Evolutionary conservation across 1,140 invertebrate genomes (phyloP).

Genomic region (Agrypnia vestita): DNA sequence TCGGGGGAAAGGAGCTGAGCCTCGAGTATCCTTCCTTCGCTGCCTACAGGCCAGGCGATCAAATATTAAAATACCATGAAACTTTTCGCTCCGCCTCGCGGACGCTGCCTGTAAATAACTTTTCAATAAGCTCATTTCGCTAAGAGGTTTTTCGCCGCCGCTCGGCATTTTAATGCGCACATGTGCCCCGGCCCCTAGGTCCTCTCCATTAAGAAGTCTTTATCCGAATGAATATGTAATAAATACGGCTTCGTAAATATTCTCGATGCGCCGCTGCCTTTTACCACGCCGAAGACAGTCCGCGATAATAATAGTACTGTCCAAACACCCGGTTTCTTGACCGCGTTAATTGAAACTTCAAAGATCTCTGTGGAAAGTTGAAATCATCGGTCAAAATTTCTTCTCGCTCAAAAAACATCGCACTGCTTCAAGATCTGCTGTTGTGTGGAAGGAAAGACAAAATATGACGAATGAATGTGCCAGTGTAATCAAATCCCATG

Average conservation of each 20-base stretch:
- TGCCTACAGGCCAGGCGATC: constrained; percentile 49
- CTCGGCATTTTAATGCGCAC: constrained; percentile 60
- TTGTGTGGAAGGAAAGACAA: too few relatives aligned
- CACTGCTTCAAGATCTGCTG: too few relatives aligned
- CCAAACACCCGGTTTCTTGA: constrained; percentile 1
- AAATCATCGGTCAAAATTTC: too few relatives aligned
- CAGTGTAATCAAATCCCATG: too few relatives aligned
- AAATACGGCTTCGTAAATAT: constrained; percentile 39
- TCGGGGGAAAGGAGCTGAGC: constrained; percentile 40
- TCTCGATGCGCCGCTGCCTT: constrained; percentile 7
- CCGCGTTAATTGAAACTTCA: too few relatives aligned
- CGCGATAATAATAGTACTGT: constrained; percentile 7
- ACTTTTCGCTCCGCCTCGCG: constrained; percentile 54
- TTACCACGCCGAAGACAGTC: constrained; percentile 2
- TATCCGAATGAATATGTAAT: constrained; percentile 59
- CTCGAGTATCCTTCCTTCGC: constrained; percentile 43
- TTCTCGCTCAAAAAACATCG: too few relatives aligned
- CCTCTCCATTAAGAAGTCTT: constrained; percentile 56
- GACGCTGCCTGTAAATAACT: constrained; percentile 58
- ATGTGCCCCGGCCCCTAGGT: constrained; percentile 35
- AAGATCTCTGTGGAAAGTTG: too few relatives aligned
- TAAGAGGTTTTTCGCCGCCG: constrained; percentile 60
- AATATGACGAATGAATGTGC: too few relatives aligned
- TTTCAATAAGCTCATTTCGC: constrained; percentile 61
- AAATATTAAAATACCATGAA: constrained; percentile 58